Percentiles rank a stretch among this genome's conserved stretches.
Evolutionary conservation across 2,888 invertebrate species (phyloP).

Genomic region (Parasteatoda lunata): DNA sequence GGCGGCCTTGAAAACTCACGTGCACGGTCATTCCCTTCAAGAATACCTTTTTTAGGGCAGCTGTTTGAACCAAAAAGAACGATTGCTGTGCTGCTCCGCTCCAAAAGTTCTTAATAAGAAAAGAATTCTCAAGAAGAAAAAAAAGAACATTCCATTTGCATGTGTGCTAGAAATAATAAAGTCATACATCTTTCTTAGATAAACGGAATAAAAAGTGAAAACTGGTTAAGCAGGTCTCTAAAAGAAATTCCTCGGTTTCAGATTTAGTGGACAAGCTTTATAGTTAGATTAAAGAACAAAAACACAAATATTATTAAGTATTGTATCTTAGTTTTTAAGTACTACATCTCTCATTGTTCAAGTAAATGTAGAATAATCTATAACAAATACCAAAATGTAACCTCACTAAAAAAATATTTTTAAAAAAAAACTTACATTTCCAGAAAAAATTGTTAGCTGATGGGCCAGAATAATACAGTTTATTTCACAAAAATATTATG

Average conservation of each 20-base stretch:
- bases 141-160: background rate
- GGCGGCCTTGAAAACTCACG: conserved; percentile 50
- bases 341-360: no score
- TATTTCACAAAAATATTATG: no score
- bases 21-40: conserved; percentile 48
- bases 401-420: no score
- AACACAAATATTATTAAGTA: no score
- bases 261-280: no score
- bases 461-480: no score
- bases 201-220: conserved; percentile 24
- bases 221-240: conserved; percentile 47
- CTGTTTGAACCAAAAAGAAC: conserved; percentile 1
- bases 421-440: no score
- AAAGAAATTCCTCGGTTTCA: background rate
- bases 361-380: no score
- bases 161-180: background rate
- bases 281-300: no score
- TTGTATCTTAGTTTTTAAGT: no score
- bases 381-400: no score
- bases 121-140: background rate
- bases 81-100: background rate
- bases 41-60: conserved; percentile 5
- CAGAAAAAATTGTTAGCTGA: no score
- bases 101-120: background rate
- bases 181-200: background rate